Base-by-base conservation (phyloP, 2,888 invertebrate species). In the Xestia xanthographa region DNA sequence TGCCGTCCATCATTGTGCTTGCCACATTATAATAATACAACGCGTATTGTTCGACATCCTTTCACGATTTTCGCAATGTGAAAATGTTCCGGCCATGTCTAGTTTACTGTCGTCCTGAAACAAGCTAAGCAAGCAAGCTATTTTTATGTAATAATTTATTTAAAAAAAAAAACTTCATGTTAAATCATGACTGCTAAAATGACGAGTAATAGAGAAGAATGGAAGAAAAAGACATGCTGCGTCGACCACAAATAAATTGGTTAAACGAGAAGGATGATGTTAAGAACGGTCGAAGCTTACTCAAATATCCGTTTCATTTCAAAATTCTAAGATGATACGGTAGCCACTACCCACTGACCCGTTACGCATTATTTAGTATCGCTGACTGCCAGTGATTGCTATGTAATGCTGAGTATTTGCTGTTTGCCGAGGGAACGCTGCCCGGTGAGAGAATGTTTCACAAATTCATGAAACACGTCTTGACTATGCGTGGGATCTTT, bases 31-130 rank as follows among this genome's bases (percentile, higher is more conserved):
- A 82, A 75, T 82, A 82, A 75, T 79, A 85, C 79, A 78, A 76
- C 72, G 65, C 84, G 79, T 85, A 87, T 82, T 88, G 83, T 84
- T 72, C 84, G 74, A 82, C 75, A 75, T 43, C 11, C 70, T 77
- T 86, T 78, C 83, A 82, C 72, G 63, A 87, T 85, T 87, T 81
- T 80, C 67, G 68, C 75, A 58, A 50, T 76, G 77, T 75, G 82
- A 80, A 85, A 82, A 83, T 75, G 79, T 85, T 82, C 75, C 66
- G 71, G 65, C 72, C 75, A 84, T 9, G 0, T 4, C 26, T 56
- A 26, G 26, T 26, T 26, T 26, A 12, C n/a, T n/a, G n/a, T n/a
- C n/a, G n/a, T n/a, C n/a, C n/a, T n/a, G n/a, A n/a, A n/a, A n/a
- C n/a, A n/a, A n/a, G n/a, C n/a, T n/a, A n/a, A n/a, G n/a, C n/a